These are phyloP conservation scores for Platygyra sinensis DNA, from an alignment of 64 coral and sea anemone species.

Conservation along the genomic window DNA sequence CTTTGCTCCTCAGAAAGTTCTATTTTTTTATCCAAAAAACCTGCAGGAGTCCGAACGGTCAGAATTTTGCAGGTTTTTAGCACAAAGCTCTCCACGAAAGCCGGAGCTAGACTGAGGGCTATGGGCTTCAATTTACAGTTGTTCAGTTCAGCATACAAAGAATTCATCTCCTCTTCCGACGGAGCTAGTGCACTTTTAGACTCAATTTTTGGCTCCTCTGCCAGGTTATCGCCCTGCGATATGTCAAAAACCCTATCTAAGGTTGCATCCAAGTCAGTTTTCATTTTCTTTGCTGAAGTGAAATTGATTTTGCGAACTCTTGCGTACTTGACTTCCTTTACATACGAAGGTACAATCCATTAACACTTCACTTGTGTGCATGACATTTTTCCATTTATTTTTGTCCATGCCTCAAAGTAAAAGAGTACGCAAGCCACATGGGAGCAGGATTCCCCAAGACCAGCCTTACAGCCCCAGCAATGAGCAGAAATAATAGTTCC, in stretches of 20 bases:
- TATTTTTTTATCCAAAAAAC: slow-evolving; percentile 9
- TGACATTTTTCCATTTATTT: not conserved
- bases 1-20: slow-evolving; percentile 57
- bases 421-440: slow-evolving; percentile 31
- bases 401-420: slow-evolving; percentile 21
- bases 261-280: slow-evolving; percentile 13
- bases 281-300: slow-evolving; percentile 26
- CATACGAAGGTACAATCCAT: slow-evolving; percentile 18
- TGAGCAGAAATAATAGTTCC: slow-evolving; percentile 3
- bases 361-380: slow-evolving; percentile 32
- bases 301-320: not conserved
- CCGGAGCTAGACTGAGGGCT: slow-evolving; percentile 15
- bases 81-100: slow-evolving; percentile 39
- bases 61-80: slow-evolving; percentile 41
- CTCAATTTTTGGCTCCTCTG: not conserved
- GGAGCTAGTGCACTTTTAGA: slow-evolving; percentile 14
- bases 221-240: slow-evolving; percentile 7
- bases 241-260: slow-evolving; percentile 18
- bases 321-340: slow-evolving; percentile 14
- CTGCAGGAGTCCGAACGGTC: slow-evolving; percentile 14
- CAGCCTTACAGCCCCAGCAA: slow-evolving; percentile 35
- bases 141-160: slow-evolving; percentile 17
- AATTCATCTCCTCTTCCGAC: slow-evolving; percentile 29
- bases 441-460: slow-evolving; percentile 38
- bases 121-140: slow-evolving; percentile 31